phyloP scores from a whole-genome alignment of 2,113 vertebrate species.

The Antigone vipio region DNA sequence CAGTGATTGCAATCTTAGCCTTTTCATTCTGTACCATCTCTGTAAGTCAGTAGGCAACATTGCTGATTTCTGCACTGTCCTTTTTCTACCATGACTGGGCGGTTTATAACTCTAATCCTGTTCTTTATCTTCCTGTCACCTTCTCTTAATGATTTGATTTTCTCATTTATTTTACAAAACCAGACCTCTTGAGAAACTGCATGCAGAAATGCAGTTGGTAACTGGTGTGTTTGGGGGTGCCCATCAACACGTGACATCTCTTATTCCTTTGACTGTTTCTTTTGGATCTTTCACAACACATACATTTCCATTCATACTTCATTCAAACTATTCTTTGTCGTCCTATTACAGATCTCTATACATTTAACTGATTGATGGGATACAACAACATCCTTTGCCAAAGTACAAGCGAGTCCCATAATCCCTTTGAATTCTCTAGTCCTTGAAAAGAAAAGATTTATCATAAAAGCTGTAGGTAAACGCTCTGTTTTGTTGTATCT shows the following conservation, averaged over 20 bases:
- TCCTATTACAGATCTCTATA: neutral
- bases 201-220: neutral
- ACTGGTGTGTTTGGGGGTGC: neutral
- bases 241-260: neutral
- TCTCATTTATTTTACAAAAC: neutral
- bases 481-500: neutral
- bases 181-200: neutral
- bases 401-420: neutral
- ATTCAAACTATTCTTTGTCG: neutral
- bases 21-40: neutral
- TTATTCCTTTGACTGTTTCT: neutral
- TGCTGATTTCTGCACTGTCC: neutral
- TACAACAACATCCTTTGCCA: neutral
- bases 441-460: neutral
- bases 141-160: neutral
- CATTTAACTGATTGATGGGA: neutral
- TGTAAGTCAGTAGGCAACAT: neutral
- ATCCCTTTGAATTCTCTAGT: neutral
- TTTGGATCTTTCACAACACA: neutral
- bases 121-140: neutral
- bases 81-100: neutral
- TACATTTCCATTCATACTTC: neutral
- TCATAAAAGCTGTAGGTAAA: neutral
- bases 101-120: neutral
- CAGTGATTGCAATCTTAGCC: conserved; percentile 25